These are phyloP conservation scores for Embiotoca jacksoni DNA, from an alignment of 2,113 vertebrate species.

Conservation along the genomic window DNA sequence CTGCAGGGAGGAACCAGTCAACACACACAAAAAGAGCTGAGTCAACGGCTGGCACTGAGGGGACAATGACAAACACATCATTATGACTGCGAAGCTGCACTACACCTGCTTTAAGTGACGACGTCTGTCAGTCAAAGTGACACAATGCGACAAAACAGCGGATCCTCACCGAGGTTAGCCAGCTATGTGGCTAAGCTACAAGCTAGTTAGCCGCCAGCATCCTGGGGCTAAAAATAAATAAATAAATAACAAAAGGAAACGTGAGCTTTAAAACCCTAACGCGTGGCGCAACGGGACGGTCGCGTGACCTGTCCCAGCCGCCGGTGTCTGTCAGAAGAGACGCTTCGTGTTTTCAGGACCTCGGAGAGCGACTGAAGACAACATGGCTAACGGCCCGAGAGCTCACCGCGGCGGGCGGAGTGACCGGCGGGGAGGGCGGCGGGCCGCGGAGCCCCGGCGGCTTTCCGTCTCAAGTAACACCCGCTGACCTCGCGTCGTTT, in stretches of 20 bases:
- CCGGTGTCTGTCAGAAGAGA: neutral
- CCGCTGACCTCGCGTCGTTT: fast-evolving
- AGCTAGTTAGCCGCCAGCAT: conserved; percentile 44
- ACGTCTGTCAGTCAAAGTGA: neutral
- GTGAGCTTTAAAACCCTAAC: neutral
- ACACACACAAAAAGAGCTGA: conserved; percentile 43
- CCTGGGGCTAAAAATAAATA: neutral
- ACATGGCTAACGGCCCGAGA: conserved; percentile 52
- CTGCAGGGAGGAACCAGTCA: conserved; percentile 45
- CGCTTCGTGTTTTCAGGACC: conserved; percentile 70
- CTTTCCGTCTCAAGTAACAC: fast-evolving
- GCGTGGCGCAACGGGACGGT: neutral
- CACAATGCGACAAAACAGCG: conserved; percentile 42
- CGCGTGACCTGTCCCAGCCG: fast-evolving
- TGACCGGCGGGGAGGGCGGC: fast-evolving
- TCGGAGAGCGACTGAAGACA: conserved; percentile 74
- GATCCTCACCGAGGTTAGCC: conserved; percentile 25
- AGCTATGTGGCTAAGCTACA: conserved; percentile 48
- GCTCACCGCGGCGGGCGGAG: neutral
- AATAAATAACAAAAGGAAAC: neutral
- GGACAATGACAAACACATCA: neutral
- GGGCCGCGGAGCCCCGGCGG: fast-evolving
- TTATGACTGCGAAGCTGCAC: neutral
- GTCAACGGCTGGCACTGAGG: neutral
- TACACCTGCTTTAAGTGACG: neutral